These are phyloP conservation scores for Zaprionus tsacasi DNA, from an alignment of 1,140 invertebrate genomes.

Conservation along the genomic window DNA sequence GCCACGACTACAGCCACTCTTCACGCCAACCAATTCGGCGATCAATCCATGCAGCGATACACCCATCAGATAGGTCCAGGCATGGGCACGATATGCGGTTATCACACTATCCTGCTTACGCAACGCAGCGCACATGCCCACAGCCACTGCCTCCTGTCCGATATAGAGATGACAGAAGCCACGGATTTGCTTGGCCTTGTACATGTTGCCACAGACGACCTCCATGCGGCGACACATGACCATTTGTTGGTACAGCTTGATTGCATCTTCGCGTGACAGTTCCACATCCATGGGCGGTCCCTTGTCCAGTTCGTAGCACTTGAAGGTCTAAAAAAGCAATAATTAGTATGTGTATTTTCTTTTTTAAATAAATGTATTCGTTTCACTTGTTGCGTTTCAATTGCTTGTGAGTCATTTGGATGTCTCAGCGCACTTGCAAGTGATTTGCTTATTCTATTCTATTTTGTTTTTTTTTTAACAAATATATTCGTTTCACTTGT, in stretches of 20 bases:
- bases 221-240: constrained; percentile 89
- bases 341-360: background rate
- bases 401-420: too few species aligned
- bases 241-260: constrained; percentile 88
- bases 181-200: constrained; percentile 91
- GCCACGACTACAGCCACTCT: constrained; percentile 89
- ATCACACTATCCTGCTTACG: constrained; percentile 88
- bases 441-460: too few species aligned
- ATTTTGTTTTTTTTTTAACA: background rate
- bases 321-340: constrained; percentile 75
- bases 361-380: background rate
- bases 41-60: constrained; percentile 90
- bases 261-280: constrained; percentile 87
- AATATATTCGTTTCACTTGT: background rate
- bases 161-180: constrained; percentile 94
- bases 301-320: constrained; percentile 93
- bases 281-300: constrained; percentile 88
- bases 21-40: constrained; percentile 92
- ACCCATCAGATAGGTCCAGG: constrained; percentile 91
- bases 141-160: constrained; percentile 88
- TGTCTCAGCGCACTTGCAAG: too few species aligned
- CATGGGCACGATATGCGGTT: constrained; percentile 89
- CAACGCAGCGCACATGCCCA: constrained; percentile 87
- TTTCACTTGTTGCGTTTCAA: background rate
- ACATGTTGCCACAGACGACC: constrained; percentile 88